Percentiles rank a stretch among this genome's conserved stretches.
phyloP scores from a whole-genome alignment of 2,797 vertebrate species.

The Karalla daura region DNA sequence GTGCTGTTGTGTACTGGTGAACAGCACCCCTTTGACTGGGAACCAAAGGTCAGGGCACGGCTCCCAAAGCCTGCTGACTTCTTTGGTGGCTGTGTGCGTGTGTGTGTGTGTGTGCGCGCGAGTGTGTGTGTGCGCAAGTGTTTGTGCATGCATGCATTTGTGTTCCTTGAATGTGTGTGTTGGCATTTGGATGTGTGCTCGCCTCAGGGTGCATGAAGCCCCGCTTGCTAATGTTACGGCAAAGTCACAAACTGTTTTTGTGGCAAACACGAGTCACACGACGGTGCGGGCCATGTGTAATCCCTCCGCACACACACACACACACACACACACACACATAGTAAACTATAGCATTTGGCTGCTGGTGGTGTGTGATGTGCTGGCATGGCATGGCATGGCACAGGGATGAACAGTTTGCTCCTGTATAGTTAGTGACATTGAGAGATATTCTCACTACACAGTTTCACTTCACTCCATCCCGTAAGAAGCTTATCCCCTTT shows the following conservation, averaged over 20 bases:
- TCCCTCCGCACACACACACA: constrained; percentile 60
- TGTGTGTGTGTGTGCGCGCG: constrained; percentile 7
- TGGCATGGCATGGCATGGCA: constrained; percentile 11
- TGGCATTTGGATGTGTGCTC: constrained; percentile 53
- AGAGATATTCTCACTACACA: constrained; percentile 40
- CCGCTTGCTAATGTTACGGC: constrained; percentile 63
- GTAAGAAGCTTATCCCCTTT: constrained; percentile 64
- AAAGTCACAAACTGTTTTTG: constrained; percentile 73
- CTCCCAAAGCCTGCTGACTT: constrained; percentile 69
- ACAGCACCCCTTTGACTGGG: constrained; percentile 75
- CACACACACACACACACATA: constrained; percentile 53
- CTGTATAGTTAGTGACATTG: constrained; percentile 47
- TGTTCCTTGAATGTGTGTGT: constrained; percentile 61
- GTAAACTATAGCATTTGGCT: constrained; percentile 56
- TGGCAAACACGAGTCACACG: constrained; percentile 71
- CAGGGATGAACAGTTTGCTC: constrained; percentile 46
- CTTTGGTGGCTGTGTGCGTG: constrained; percentile 41
- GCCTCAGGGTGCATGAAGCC: constrained; percentile 54
- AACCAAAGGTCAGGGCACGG: constrained; percentile 75
- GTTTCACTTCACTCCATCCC: constrained; percentile 44
- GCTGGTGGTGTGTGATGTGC: constrained; percentile 35
- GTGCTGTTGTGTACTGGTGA: constrained; percentile 73
- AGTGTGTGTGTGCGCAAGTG: constrained; percentile 24
- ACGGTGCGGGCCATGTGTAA: constrained; percentile 55
- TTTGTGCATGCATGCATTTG: constrained; percentile 45